Percentiles rank a stretch among this genome's conserved stretches.
Evolutionary conservation across 2,113 vertebrate genomes (phyloP).

Genomic region (Hemiscyllium ocellatum): DNA sequence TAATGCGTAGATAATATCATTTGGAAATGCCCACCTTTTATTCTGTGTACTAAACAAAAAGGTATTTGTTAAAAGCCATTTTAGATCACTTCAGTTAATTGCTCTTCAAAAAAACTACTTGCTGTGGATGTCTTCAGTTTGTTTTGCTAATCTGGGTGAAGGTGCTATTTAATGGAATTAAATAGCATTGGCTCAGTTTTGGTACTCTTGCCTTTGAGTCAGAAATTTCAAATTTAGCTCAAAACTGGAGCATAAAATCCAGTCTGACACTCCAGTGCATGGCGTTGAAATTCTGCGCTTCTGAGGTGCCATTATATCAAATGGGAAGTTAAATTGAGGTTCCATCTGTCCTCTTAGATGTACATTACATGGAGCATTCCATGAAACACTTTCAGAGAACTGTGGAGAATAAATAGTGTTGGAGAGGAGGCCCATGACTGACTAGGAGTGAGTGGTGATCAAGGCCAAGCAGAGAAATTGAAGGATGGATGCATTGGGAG

Average conservation of each 20-base stretch:
- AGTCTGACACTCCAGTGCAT: background rate
- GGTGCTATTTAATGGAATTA: background rate
- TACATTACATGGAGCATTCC: background rate
- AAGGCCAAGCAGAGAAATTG: no score
- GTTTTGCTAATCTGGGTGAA: background rate
- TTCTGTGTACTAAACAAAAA: background rate
- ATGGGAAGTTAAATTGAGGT: background rate
- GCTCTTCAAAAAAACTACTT: background rate
- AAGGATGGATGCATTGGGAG: no score
- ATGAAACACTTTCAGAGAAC: background rate
- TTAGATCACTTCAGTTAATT: background rate
- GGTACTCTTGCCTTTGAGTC: background rate
- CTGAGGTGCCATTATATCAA: background rate
- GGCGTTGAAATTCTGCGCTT: background rate
- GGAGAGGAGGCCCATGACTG: background rate
- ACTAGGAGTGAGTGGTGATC: no score
- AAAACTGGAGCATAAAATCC: background rate
- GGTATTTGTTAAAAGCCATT: no score
- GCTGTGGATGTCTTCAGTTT: background rate
- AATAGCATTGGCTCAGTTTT: background rate
- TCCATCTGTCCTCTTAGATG: background rate
- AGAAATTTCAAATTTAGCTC: background rate
- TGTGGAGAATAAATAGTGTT: background rate
- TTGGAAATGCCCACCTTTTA: background rate
- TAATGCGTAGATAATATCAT: background rate